Evolutionary conservation across 1,140 invertebrate genomes (phyloP), one percentile per base, ranked within the genome.

Genomic region (Polypedilum vanderplanki): DNA sequence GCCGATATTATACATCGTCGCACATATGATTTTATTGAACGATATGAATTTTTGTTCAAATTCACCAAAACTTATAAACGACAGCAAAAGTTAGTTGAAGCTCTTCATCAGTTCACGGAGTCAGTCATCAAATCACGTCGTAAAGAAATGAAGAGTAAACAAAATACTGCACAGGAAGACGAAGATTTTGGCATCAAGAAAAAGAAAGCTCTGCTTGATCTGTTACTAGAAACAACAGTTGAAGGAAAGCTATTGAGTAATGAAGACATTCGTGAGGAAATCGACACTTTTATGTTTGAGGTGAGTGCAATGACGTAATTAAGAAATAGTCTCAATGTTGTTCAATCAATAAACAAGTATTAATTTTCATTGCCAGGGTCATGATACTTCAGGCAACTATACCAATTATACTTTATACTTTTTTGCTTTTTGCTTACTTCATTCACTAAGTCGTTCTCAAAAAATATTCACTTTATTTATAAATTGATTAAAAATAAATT

Each of bases 271-370:
- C 79, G 85, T 64, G 87, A 89, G 80, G 87, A 89, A 82, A 87
- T 89, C 1, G 87, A 88, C 77, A 90, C 89, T 0, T 90, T 90
- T 77, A 89, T 89, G 84, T 90, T 90, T 81, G 90, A 90, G 84
- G 90, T 90, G 75, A 79, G 78, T 76, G 41, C 40, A 74, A 18
- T 41, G 5, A 74, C 57, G 22, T 17, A 18, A 65, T 67, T 40
- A 75, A n/a, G 10, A 57, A 57, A 57, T 57, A 57, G 15, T 57
- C 15, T 57, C 46, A 57, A 57, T 57, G 46, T 3, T 57, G n/a
- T n/a, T 57, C 15, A 15, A 57, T 3, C 5, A 33, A 1, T 33
- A 33, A 57, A 57, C 46, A 12, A 57, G 46, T 57, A 12, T 57
- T 1, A 12, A 46, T 57, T 57, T 57, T 57, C 46, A 57, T 57